A percentile compares a stretch with the other conserved stretches of the same genome.
These are phyloP conservation scores for Rhynchotus rufescens DNA, from an alignment of 2,797 vertebrate species.

Conservation along the genomic window DNA sequence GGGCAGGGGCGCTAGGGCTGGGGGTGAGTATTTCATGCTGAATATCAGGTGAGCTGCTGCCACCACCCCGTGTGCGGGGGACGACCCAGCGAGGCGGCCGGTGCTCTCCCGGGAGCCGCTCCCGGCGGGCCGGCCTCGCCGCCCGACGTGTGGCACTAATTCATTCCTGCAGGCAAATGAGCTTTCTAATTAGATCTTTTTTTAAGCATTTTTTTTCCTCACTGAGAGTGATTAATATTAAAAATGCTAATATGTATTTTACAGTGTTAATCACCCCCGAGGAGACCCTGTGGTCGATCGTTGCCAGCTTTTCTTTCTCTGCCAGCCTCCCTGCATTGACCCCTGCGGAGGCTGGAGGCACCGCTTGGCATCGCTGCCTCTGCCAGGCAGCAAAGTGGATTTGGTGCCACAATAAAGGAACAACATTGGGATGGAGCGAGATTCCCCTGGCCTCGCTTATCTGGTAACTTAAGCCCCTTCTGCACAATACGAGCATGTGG, in stretches of 20 bases:
- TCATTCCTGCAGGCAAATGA: constrained; percentile 17
- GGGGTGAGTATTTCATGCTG: too few species aligned
- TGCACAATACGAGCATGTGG: too few species aligned
- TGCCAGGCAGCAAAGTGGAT: constrained; percentile 46
- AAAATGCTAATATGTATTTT: constrained; percentile 53
- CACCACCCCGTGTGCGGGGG: too few species aligned
- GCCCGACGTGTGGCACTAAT: not conserved
- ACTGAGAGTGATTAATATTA: constrained; percentile 40
- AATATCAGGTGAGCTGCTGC: too few species aligned
- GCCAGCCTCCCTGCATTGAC: too few species aligned
- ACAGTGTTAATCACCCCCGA: not conserved
- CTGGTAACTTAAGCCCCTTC: not conserved
- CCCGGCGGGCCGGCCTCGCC: rapidly evolving
- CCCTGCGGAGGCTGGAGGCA: too few species aligned
- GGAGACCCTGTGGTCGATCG: not conserved
- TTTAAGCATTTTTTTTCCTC: constrained; percentile 5
- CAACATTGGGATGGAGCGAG: not conserved
- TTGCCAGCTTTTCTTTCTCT: not conserved
- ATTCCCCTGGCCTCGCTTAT: not conserved
- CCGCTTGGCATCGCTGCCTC: not conserved
- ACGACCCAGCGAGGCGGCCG: too few species aligned
- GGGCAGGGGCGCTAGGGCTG: too few species aligned
- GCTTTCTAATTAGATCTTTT: constrained; percentile 28
- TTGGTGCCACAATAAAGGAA: constrained; percentile 35
- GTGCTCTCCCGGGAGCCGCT: not conserved